These are phyloP conservation scores for Blastomussa wellsi DNA, from an alignment of 92 coral and sea anemone genomes.

Conservation along the genomic window DNA sequence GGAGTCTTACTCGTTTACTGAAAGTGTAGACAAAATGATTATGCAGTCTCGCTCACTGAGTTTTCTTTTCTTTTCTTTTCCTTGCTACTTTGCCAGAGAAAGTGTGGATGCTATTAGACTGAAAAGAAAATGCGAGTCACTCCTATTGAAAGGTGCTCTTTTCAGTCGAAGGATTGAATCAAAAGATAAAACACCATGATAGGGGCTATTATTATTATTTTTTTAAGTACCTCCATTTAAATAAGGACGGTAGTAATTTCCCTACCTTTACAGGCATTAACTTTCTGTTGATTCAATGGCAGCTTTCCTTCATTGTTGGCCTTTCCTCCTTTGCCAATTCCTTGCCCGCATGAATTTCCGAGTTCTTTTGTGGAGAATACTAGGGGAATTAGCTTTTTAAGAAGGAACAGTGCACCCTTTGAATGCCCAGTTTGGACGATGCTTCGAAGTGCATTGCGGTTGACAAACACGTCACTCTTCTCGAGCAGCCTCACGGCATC, in stretches of 20 bases:
- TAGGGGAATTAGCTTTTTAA: slow-evolving; percentile 38
- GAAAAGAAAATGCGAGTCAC: too few species aligned
- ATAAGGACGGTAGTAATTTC: neutral
- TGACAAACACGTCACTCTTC: slow-evolving; percentile 21
- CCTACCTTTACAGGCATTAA: slow-evolving; percentile 23
- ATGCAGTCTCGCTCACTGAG: too few species aligned
- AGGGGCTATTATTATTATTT: too few species aligned
- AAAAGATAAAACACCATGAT: too few species aligned
- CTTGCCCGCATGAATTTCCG: slow-evolving; percentile 45
- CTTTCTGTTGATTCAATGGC: slow-evolving; percentile 16
- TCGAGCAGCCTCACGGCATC: slow-evolving; percentile 19
- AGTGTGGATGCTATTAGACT: too few species aligned
- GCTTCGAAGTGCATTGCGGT: slow-evolving; percentile 20
- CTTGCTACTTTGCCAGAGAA: too few species aligned
- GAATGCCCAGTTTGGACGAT: slow-evolving; percentile 31
- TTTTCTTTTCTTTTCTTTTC: too few species aligned
- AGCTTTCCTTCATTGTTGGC: slow-evolving; percentile 21
- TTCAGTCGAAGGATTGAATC: too few species aligned
- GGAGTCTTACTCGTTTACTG: too few species aligned
- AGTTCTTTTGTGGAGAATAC: slow-evolving; percentile 38
- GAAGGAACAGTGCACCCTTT: slow-evolving; percentile 43
- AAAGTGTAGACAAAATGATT: neutral
- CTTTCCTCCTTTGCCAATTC: slow-evolving; percentile 9
- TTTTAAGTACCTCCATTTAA: too few species aligned
- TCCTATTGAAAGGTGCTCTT: too few species aligned